These are phyloP conservation scores for Drosophila parabipectinata DNA, from an alignment of 1,140 invertebrate genomes.

Conservation along the genomic window DNA sequence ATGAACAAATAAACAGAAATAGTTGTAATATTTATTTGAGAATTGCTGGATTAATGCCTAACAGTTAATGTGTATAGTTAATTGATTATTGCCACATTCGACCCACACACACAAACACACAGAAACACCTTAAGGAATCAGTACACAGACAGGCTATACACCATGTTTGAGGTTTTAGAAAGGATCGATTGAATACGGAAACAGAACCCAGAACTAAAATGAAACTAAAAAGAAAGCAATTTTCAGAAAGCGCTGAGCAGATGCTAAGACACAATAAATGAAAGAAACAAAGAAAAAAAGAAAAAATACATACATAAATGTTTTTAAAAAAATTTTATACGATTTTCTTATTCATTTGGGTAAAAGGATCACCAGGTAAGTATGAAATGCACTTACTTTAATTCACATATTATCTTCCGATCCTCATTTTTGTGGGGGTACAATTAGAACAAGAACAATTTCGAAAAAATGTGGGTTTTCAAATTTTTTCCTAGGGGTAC, in stretches of 20 bases:
- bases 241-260: conserved; percentile 35
- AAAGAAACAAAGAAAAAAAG: conserved; percentile 44
- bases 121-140: neutral
- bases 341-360: neutral
- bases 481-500: too few species aligned
- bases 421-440: too few species aligned
- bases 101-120: conserved; percentile 11
- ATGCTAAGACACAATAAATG: conserved; percentile 39
- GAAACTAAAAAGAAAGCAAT: conserved; percentile 10
- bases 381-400: neutral
- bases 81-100: conserved; percentile 40
- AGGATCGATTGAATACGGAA: conserved; percentile 11
- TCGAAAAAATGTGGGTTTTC: too few species aligned
- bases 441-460: too few species aligned
- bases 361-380: neutral
- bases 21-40: conserved; percentile 65
- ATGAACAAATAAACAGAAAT: conserved; percentile 26
- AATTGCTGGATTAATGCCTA: conserved; percentile 45
- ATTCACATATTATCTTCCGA: too few species aligned
- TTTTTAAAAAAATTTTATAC: conserved; percentile 28
- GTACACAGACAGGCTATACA: conserved; percentile 1
- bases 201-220: conserved; percentile 13
- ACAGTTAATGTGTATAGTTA: conserved; percentile 48
- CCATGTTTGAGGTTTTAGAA: conserved; percentile 23
- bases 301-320: conserved; percentile 47